Evolutionary conservation across 1,140 invertebrate species (phyloP).

Genomic region (Drosophila quadrilineata): DNA sequence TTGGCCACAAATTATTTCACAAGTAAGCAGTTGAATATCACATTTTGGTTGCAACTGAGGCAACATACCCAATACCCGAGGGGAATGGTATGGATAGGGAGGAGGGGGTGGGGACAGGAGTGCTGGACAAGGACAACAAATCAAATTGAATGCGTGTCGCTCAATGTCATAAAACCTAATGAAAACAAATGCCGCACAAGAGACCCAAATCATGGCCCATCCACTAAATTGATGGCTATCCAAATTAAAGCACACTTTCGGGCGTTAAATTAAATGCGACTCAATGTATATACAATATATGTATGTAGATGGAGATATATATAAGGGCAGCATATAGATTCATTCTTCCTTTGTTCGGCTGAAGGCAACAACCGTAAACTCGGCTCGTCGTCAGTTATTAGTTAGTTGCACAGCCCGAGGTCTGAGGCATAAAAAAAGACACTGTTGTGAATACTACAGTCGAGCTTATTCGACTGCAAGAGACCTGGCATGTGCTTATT

Average conservation of each 20-base stretch:
- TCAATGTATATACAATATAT: not conserved
- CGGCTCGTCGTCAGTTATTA: constrained; percentile 29
- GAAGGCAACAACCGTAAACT: constrained; percentile 10
- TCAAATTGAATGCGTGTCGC: constrained; percentile 22
- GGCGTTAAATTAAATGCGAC: constrained; percentile 26
- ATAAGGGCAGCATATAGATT: too few relatives aligned
- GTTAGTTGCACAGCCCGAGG: constrained; percentile 5
- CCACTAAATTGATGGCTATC: constrained; percentile 22
- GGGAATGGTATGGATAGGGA: too few relatives aligned
- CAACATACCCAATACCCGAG: too few relatives aligned
- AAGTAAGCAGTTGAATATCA: too few relatives aligned
- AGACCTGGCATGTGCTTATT: too few relatives aligned
- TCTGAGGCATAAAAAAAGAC: too few relatives aligned
- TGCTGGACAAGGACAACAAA: not conserved
- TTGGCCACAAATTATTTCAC: too few relatives aligned
- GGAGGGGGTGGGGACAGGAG: not conserved
- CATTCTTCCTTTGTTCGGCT: constrained; percentile 21
- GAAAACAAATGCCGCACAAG: constrained; percentile 28
- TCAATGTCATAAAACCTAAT: constrained; percentile 32
- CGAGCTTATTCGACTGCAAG: too few relatives aligned
- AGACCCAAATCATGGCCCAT: constrained; percentile 2
- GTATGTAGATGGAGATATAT: not conserved
- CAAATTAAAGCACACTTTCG: constrained; percentile 43
- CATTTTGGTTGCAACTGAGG: too few relatives aligned
- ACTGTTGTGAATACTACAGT: too few relatives aligned